phyloP scores from a whole-genome alignment of 2,113 vertebrate species.

The Bufo gargarizans region DNA sequence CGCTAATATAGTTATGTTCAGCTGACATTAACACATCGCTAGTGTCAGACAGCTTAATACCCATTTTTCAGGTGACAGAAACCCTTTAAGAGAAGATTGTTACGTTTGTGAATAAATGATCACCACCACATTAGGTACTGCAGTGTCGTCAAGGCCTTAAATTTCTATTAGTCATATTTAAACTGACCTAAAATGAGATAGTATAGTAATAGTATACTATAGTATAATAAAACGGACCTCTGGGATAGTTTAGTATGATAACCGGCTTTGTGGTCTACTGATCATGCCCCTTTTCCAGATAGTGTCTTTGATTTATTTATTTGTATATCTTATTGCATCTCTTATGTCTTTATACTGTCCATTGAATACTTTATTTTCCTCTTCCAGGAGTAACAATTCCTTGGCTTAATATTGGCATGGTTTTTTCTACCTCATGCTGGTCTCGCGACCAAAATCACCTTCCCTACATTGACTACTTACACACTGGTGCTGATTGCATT shows the following conservation, averaged over 20 bases:
- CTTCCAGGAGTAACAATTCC: slow-evolving; percentile 96
- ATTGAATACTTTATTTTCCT: slow-evolving; percentile 22
- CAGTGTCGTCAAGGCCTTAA: not conserved
- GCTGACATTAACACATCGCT: no score
- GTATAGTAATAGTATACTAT: no score
- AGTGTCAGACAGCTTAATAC: no score
- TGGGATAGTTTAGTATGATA: not conserved
- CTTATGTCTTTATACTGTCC: no score
- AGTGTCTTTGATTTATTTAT: not conserved
- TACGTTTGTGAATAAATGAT: no score
- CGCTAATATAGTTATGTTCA: no score
- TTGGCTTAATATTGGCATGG: slow-evolving; percentile 99
- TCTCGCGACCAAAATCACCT: slow-evolving; percentile 99
- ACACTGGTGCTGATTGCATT: slow-evolving; percentile 99
- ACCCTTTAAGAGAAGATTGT: no score
- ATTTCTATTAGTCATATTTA: not conserved
- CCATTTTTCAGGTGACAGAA: no score
- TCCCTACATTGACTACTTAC: slow-evolving; percentile 99
- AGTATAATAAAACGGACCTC: not conserved
- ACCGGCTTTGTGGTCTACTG: not conserved
- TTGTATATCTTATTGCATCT: not conserved
- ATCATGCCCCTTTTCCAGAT: not conserved
- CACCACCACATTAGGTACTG: not conserved
- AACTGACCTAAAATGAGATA: not conserved
- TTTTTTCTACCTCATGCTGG: slow-evolving; percentile 99